Conservation (phyloP, 2,113 vertebrate genomes). For the Trogon surrucura region DNA sequence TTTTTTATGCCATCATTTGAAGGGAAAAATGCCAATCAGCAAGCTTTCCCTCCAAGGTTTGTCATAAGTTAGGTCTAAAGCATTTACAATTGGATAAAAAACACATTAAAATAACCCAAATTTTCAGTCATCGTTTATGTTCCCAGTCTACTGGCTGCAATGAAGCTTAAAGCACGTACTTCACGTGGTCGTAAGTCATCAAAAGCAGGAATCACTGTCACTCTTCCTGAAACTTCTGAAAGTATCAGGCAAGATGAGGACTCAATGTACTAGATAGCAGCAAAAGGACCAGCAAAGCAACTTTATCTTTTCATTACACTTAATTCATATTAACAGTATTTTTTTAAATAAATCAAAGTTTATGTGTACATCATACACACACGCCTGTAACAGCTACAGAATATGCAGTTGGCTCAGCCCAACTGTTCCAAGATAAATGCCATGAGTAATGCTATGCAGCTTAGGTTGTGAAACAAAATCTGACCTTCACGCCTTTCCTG, state of each 20-base stretch:
- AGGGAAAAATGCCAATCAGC: neutral
- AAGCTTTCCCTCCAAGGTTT: neutral
- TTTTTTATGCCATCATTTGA: neutral
- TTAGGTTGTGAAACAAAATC: neutral
- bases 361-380: neutral
- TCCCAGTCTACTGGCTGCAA: neutral
- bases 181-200: neutral
- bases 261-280: neutral
- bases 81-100: neutral
- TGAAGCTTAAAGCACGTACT: neutral
- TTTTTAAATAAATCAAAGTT: neutral
- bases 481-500: neutral
- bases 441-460: neutral
- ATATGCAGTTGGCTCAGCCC: neutral
- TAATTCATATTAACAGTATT: neutral
- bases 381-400: neutral
- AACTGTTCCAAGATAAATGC: neutral
- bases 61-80: neutral
- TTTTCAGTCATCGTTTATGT: neutral
- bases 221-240: neutral
- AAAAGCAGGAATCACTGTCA: neutral
- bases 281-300: neutral
- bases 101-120: neutral
- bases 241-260: neutral
- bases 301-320: neutral